These are phyloP conservation scores for Neolamprologus fasciatus DNA, from an alignment of 2,113 vertebrate genomes.

Conservation along the genomic window DNA sequence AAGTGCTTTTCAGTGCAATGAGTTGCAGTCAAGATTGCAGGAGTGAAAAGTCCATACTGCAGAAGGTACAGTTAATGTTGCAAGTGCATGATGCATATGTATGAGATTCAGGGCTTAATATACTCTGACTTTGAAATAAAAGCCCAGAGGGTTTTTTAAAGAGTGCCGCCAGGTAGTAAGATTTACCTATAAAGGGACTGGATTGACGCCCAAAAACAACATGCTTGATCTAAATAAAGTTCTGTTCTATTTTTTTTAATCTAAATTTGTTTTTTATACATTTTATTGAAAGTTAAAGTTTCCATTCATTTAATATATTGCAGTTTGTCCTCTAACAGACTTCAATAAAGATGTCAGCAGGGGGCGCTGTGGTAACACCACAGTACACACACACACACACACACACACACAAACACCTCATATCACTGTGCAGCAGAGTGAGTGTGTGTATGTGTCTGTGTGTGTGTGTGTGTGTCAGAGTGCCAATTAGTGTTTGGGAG, in stretches of 20 bases:
- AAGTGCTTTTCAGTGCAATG: background rate
- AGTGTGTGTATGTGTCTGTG: background rate
- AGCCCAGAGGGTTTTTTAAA: background rate
- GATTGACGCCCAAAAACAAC: background rate
- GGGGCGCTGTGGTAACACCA: background rate
- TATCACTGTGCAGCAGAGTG: background rate
- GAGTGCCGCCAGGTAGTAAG: background rate
- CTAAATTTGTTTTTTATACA: background rate
- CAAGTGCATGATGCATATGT: background rate
- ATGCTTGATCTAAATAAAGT: background rate
- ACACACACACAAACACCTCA: background rate
- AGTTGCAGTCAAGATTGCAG: background rate
- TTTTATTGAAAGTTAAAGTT: background rate
- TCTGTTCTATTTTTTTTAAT: background rate
- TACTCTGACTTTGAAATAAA: background rate
- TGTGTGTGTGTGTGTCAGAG: background rate
- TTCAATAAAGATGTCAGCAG: background rate
- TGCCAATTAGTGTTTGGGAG: background rate
- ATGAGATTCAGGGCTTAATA: background rate
- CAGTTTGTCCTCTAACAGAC: background rate
- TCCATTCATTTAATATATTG: background rate
- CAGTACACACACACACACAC: background rate
- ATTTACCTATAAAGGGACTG: background rate
- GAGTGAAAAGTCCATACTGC: background rate
- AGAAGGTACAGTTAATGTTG: background rate